Evolutionary conservation across 2,113 vertebrate species (phyloP).

Genomic region (Sula dactylatra): DNA sequence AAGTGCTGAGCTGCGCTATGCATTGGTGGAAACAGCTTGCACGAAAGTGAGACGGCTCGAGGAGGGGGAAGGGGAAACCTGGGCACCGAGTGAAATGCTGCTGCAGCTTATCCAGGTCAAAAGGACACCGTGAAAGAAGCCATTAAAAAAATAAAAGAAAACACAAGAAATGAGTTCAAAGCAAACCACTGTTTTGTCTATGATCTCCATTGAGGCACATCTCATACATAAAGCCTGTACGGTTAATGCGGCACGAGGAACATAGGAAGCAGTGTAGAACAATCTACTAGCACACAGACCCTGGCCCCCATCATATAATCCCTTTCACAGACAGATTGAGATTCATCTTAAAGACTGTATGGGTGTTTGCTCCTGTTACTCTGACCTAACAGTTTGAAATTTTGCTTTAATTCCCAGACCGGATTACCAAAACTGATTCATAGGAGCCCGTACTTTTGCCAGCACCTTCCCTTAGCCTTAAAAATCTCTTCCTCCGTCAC

Average conservation of each 20-base stretch:
- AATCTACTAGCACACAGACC: neutral
- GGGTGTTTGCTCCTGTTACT: neutral
- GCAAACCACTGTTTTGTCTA: neutral
- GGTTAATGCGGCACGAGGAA: neutral
- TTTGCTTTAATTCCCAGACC: neutral
- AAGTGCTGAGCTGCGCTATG: constrained; percentile 30
- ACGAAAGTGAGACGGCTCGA: neutral
- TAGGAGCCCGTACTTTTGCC: neutral
- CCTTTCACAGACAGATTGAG: neutral
- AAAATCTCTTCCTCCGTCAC: neutral
- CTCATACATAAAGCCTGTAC: neutral
- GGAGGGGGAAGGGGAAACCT: neutral
- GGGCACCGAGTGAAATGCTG: neutral
- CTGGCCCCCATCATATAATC: neutral
- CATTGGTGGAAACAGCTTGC: neutral
- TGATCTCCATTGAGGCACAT: neutral
- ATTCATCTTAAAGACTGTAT: neutral
- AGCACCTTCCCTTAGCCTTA: neutral
- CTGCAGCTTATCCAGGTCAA: neutral
- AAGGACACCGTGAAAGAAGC: neutral
- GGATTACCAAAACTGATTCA: neutral
- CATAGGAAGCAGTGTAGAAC: neutral
- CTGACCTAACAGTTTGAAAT: neutral
- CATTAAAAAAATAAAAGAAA: neutral
- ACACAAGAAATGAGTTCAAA: neutral